A percentile compares a stretch with the other conserved stretches of the same genome.
Evolutionary conservation across 1,140 invertebrate genomes (phyloP).

Genomic region (Sinonovacula constricta): DNA sequence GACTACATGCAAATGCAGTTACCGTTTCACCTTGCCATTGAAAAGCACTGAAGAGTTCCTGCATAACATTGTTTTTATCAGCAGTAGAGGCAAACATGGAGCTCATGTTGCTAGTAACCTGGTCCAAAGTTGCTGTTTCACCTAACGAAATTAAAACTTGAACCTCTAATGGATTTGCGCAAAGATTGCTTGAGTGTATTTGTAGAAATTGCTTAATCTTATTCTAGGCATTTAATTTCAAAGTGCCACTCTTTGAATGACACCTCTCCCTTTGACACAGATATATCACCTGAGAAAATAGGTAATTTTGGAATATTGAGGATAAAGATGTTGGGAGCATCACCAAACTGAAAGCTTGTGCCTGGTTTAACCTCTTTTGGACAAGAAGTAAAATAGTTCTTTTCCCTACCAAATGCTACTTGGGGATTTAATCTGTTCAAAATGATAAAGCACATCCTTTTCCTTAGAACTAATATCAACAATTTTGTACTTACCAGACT

Average conservation of each 20-base stretch:
- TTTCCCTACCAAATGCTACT: not conserved
- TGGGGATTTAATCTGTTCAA: not conserved
- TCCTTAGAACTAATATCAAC: not conserved
- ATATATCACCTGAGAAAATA: not conserved
- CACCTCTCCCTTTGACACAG: not conserved
- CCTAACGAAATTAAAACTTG: too few species aligned
- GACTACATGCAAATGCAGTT: not conserved
- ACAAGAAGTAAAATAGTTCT: not conserved
- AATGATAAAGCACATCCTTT: too few species aligned
- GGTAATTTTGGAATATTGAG: not conserved
- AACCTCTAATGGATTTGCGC: not conserved
- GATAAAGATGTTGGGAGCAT: not conserved
- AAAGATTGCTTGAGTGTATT: not conserved
- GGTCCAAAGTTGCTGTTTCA: too few species aligned
- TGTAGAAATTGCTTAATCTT: not conserved
- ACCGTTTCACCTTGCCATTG: not conserved
- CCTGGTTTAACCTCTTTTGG: not conserved
- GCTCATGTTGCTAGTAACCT: too few species aligned
- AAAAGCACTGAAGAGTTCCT: not conserved
- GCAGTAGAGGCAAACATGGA: too few species aligned
- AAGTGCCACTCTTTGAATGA: not conserved
- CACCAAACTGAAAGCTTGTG: not conserved
- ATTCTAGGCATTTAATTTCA: not conserved
- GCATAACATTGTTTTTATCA: too few species aligned
- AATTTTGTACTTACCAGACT: not conserved